A percentile compares a stretch with the other conserved stretches of the same genome.
Evolutionary conservation across 2,797 vertebrate species (phyloP).

Genomic region (Protosalanx chinensis): DNA sequence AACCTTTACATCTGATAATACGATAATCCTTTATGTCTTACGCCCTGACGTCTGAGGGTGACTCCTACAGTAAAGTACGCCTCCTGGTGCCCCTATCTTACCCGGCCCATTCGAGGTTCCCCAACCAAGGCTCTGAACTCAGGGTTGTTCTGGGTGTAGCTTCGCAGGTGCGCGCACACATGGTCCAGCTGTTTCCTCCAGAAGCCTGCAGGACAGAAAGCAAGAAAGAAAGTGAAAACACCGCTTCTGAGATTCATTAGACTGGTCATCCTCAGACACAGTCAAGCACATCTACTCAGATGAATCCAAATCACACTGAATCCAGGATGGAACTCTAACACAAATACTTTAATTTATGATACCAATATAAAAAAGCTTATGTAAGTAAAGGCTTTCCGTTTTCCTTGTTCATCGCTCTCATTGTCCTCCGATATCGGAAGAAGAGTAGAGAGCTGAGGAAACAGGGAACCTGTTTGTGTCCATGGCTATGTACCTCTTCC

Average conservation of each 20-base stretch:
- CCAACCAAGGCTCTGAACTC: constrained; percentile 87
- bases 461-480: too few species aligned
- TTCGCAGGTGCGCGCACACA: constrained; percentile 78
- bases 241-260: neutral
- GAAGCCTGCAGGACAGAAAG: constrained; percentile 66
- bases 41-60: neutral
- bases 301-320: too few species aligned
- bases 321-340: too few species aligned
- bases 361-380: too few species aligned
- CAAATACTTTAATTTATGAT: too few species aligned
- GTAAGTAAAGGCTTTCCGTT: too few species aligned
- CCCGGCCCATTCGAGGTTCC: constrained; percentile 90
- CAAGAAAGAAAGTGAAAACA: neutral
- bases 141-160: constrained; percentile 86
- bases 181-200: constrained; percentile 87
- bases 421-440: too few species aligned
- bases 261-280: neutral
- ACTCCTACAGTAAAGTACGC: neutral
- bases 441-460: too few species aligned
- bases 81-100: constrained; percentile 48
- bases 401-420: too few species aligned
- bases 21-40: too few species aligned
- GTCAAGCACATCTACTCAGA: neutral
- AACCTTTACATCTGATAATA: neutral
- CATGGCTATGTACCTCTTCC: constrained; percentile 77